Percentiles rank a stretch among this genome's conserved stretches.
These are phyloP conservation scores for Amniataba percoides DNA, from an alignment of 2,797 vertebrate species.

Conservation along the genomic window DNA sequence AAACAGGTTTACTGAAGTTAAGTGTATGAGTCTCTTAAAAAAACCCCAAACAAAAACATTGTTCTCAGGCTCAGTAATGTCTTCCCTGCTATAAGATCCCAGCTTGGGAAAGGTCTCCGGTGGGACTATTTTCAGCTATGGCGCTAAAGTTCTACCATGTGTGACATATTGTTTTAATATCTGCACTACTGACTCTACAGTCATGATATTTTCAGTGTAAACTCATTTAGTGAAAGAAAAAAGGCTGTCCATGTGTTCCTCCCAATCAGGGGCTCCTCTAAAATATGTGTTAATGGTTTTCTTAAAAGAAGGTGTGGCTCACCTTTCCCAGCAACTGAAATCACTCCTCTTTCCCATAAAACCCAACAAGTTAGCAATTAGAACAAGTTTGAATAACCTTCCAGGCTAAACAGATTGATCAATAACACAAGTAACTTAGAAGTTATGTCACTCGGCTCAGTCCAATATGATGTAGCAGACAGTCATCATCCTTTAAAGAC, in stretches of 20 bases:
- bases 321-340: background rate
- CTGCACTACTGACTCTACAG: background rate
- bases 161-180: conserved; percentile 1
- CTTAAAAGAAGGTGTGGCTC: background rate
- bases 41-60: too few relatives aligned
- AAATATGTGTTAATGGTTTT: conserved; percentile 1
- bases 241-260: background rate
- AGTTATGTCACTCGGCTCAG: background rate
- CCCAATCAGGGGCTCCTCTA: background rate
- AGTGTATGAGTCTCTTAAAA: background rate
- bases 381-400: background rate
- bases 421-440: conserved; percentile 37
- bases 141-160: background rate
- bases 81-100: background rate
- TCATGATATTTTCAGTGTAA: background rate
- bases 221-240: background rate
- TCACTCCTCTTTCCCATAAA: background rate
- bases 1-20: background rate
- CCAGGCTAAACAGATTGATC: conserved; percentile 41
- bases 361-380: conserved; percentile 44
- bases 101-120: background rate
- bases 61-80: background rate
- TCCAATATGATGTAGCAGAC: background rate
- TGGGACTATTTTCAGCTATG: background rate
- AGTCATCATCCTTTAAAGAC: background rate